These are phyloP conservation scores for Dastarcus helophoroides DNA, from an alignment of 2,888 invertebrate species.

Conservation along the genomic window DNA sequence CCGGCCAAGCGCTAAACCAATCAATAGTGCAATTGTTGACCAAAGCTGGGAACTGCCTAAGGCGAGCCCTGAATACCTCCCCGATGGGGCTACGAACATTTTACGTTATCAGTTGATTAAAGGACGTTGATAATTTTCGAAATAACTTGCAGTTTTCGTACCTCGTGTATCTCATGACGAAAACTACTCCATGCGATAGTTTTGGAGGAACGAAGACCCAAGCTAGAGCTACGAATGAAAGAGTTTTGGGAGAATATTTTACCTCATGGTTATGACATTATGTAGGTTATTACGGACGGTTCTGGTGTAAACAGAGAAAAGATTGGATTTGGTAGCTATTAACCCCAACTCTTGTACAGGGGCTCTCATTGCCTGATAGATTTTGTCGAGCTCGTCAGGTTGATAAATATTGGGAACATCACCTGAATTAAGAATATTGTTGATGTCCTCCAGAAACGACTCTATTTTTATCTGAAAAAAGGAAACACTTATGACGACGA, in stretches of 20 bases:
- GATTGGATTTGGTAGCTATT: slow-evolving; percentile 69
- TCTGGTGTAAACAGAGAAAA: slow-evolving; percentile 73
- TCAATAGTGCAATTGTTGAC: slow-evolving; percentile 90
- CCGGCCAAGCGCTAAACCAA: slow-evolving; percentile 88
- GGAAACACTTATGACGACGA: too few relatives aligned
- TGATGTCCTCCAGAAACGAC: slow-evolving; percentile 77
- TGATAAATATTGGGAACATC: slow-evolving; percentile 84
- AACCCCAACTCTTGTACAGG: slow-evolving; percentile 63
- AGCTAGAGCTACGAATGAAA: too few relatives aligned
- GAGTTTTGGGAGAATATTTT: too few relatives aligned
- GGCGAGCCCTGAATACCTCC: slow-evolving; percentile 63
- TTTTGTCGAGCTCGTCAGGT: slow-evolving; percentile 67
- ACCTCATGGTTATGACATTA: slow-evolving; percentile 64
- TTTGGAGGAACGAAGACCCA: too few relatives aligned
- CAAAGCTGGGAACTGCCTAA: slow-evolving; percentile 79
- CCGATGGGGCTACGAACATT: slow-evolving; percentile 77
- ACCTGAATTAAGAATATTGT: slow-evolving; percentile 77
- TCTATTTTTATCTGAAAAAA: slow-evolving; percentile 75
- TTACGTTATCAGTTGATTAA: too few relatives aligned
- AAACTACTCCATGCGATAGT: too few relatives aligned
- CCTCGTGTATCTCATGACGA: too few relatives aligned
- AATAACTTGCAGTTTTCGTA: too few relatives aligned
- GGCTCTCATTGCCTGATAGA: slow-evolving; percentile 62
- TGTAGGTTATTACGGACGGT: slow-evolving; percentile 72
- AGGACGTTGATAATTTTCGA: too few relatives aligned